Evolutionary conservation across 2,888 invertebrate species (phyloP), one percentile per base, ranked within the genome.

Genomic region (Tetragonula carbonaria): DNA sequence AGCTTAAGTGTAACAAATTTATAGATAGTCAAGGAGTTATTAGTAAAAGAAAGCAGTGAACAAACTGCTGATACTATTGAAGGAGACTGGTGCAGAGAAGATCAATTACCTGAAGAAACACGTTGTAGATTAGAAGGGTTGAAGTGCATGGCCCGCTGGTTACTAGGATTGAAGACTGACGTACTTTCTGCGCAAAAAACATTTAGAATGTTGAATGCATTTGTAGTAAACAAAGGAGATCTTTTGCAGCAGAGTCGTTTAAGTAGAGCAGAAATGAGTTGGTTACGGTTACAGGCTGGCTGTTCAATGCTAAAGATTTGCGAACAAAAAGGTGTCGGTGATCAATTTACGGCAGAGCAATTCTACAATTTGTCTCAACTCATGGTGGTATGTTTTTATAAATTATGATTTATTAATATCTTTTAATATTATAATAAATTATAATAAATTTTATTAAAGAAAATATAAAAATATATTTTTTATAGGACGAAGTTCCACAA

Each of bases 281-380:
- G 99, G 96, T 94, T 99, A 70, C 96, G 99, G 81, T 95, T 99
- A 63, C 97, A 98, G 21, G 99, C 99, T 11, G 99, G 99, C 78
- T 98, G 98, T 94, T 98, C 98, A 71, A 98, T 99, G 98, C 95
- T 99, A 74, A 99, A 99, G 95, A 97, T 99, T 72, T 99, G 98
- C 95, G 99, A 99, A 93, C 99, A 99, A 95, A 98, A 98, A 93
- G 98, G 98, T 72, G 99, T 98, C 76, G 98, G 98, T 0, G 99
- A 99, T 94, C 98, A 99, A 94, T 98, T 98, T 94, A 98, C 97
- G 4, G 97, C 98, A 0, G 98, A 98, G 91, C 99, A 99, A 95
- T 99, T 98, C 95, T 99, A 98, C 94, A 98, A 98, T 93, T 95
- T 99, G 55, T 98, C 99, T 2, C 97, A 97, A 92, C 96, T 99